phyloP scores from a whole-genome alignment of 2,113 vertebrate genomes.

The Felis chaus region DNA sequence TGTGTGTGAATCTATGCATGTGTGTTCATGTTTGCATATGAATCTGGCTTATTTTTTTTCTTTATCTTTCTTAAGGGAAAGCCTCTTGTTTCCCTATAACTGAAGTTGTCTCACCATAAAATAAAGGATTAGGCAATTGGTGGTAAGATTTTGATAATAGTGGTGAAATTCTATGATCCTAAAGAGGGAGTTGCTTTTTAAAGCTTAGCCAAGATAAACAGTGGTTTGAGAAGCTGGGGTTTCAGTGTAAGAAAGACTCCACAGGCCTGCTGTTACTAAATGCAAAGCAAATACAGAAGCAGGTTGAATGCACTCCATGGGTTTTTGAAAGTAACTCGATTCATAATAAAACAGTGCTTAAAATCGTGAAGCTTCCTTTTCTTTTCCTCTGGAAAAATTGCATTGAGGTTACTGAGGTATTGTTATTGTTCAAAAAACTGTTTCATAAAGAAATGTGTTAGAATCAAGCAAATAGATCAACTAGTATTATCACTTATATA shows the following conservation, averaged over 20 bases:
- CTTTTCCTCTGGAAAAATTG: slow-evolving; percentile 44
- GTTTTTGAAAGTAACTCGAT: slow-evolving; percentile 51
- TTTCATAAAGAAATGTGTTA: slow-evolving; percentile 41
- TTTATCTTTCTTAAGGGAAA: neutral
- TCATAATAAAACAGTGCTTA: neutral
- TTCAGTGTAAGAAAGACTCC: neutral
- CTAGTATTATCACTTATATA: slow-evolving; percentile 13
- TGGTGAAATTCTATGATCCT: slow-evolving; percentile 2
- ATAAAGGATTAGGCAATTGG: neutral
- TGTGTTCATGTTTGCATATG: neutral
- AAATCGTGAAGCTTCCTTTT: neutral
- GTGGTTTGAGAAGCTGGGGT: neutral
- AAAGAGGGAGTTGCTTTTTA: neutral
- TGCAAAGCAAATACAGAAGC: slow-evolving; percentile 34
- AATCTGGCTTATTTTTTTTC: neutral
- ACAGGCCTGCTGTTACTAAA: slow-evolving; percentile 37
- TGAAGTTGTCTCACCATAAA: neutral
- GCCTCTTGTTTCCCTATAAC: neutral
- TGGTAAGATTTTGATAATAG: neutral
- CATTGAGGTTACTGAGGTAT: neutral
- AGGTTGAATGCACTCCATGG: neutral
- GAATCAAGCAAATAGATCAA: slow-evolving; percentile 41
- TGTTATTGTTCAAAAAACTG: slow-evolving; percentile 46
- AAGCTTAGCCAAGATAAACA: slow-evolving; percentile 14
- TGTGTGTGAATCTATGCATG: accelerated